These are phyloP conservation scores for Mola mola DNA, from an alignment of 2,113 vertebrate genomes.

Conservation along the genomic window DNA sequence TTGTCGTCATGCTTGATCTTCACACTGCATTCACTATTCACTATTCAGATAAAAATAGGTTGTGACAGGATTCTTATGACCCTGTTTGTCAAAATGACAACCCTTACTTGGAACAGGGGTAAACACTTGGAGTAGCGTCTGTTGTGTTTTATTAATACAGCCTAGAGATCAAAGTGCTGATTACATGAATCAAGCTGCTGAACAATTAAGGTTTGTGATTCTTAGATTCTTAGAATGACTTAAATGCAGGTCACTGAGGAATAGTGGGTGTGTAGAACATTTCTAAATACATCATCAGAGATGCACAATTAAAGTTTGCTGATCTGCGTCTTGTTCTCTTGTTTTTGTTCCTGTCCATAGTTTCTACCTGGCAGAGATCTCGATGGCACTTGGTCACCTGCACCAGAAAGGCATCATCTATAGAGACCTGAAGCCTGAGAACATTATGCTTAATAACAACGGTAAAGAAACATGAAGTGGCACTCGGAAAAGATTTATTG, in stretches of 20 bases:
- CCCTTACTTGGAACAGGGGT: not conserved
- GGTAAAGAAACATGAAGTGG: not conserved
- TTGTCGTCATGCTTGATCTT: too few relatives aligned
- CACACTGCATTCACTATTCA: too few relatives aligned
- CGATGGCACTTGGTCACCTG: slow-evolving; percentile 98
- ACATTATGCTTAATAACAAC: slow-evolving; percentile 99
- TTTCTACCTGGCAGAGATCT: slow-evolving; percentile 99
- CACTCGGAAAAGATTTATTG: too few relatives aligned
- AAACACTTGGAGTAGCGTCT: not conserved
- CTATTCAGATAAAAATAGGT: too few relatives aligned
- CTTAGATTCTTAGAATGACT: too few relatives aligned
- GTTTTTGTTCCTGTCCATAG: slow-evolving; percentile 70
- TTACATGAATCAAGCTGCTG: slow-evolving; percentile 21
- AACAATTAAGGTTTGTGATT: too few relatives aligned
- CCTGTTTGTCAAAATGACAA: too few relatives aligned
- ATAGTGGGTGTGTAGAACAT: slow-evolving; percentile 28
- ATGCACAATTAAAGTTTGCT: too few relatives aligned
- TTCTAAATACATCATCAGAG: not conserved
- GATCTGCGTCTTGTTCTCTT: not conserved
- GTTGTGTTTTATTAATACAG: slow-evolving; percentile 50
- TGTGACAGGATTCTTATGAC: too few relatives aligned
- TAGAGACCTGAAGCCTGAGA: slow-evolving; percentile 98
- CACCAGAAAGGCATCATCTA: slow-evolving; percentile 99
- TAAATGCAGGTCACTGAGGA: too few relatives aligned
- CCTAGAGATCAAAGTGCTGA: slow-evolving; percentile 17